Conservation (phyloP, 2,113 vertebrate genomes). For the Orcinus orca region DNA sequence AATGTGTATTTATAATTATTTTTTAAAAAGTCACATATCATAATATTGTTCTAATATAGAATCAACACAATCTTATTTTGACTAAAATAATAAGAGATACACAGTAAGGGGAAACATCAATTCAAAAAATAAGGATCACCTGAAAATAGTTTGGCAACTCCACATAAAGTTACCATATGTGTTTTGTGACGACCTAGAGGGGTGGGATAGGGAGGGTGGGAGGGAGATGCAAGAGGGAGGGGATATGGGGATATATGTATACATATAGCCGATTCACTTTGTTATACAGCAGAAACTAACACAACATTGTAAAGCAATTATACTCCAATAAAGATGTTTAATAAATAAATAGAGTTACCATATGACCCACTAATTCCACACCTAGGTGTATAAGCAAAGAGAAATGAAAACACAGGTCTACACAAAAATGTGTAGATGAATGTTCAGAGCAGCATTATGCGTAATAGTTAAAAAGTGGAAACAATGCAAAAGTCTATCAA, state of each 20-base stretch:
- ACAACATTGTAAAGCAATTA: too few relatives aligned
- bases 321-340: too few relatives aligned
- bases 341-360: conserved; percentile 3
- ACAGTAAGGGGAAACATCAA: neutral
- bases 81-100: neutral
- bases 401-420: neutral
- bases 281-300: too few relatives aligned
- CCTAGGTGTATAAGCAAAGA: neutral
- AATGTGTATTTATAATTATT: neutral
- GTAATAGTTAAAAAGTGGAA: neutral
- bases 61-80: neutral
- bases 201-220: too few relatives aligned
- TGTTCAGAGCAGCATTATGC: neutral
- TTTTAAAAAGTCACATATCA: neutral
- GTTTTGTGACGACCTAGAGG: too few relatives aligned
- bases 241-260: too few relatives aligned
- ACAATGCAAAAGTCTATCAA: conserved; percentile 5
- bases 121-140: conserved; percentile 31
- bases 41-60: neutral
- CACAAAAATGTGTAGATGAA: neutral
- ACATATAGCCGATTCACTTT: too few relatives aligned
- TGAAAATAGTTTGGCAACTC: neutral
- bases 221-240: too few relatives aligned
- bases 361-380: conserved; percentile 13
- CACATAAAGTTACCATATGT: neutral